Evolutionary conservation across 2,797 vertebrate species (phyloP), one percentile per base, ranked within the genome.

Genomic region (Silurus aristotelis): DNA sequence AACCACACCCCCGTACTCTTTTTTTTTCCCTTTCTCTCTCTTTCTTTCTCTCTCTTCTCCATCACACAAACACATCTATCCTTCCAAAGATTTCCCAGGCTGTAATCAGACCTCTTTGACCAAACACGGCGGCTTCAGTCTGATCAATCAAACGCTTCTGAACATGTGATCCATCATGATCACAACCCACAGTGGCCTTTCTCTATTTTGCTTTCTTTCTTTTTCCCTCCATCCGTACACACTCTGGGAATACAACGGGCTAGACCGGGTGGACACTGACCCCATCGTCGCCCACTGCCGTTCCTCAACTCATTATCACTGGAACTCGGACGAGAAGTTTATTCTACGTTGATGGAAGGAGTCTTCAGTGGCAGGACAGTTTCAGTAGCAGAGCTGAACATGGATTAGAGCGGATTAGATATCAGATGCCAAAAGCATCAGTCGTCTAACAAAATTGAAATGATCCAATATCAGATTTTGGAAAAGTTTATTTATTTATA

Each of bases 111-210:
- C 88, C 88, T 82, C 80, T 87, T 70, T 70, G 84, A 86, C 85
- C 87, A 84, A 90, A 79, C 80, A n/a, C 88, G 83, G 87, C 46
- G 58, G 87, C 88, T 90, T 88, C 88, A 84, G 87, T 83, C 84
- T 88, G 87, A 89, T 89, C 89, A 87, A 90, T 89, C 89, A 90
- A 84, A 88, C 79, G 31, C 86, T 87, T 88, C 83, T 85, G 85
- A 83, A 83, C 82, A 84, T 85, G 87, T 83, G 89, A 90, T 90
- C 89, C 88, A 90, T 90, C 89, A 90, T 89, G 87, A 88, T 87
- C 89, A 86, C 88, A 78, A 68, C 82, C 82, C 88, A 90, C 82
- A 88, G 83, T 85, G 79, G 73, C 83, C 83, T 58, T 56, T 68
- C 60, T 63, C 71, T 60, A 1, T 52, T 52, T 52, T 52, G 31